A percentile compares a stretch with the other conserved stretches of the same genome.
Conservation (phyloP, 2,797 vertebrate species). For the Peromyscus attwateri region DNA sequence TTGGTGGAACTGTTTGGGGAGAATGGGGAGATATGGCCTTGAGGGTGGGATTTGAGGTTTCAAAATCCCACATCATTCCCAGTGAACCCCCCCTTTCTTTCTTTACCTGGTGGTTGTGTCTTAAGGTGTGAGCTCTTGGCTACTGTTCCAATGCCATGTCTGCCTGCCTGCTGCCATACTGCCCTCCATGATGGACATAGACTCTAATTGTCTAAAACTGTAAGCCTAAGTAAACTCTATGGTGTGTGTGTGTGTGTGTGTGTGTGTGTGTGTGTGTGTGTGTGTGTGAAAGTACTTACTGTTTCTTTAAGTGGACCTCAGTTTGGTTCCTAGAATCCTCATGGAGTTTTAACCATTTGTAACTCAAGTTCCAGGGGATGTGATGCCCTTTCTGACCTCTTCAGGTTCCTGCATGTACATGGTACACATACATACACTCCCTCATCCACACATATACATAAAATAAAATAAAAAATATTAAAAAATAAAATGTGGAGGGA, state of each 20-base stretch:
- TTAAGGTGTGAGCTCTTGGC: background rate
- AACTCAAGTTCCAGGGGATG: background rate
- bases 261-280: background rate
- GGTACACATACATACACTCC: background rate
- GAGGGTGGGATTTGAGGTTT: background rate
- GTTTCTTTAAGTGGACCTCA: background rate
- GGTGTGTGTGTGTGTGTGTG: background rate
- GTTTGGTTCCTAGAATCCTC: background rate
- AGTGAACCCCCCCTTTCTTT: background rate
- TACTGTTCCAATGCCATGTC: background rate
- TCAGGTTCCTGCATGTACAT: background rate
- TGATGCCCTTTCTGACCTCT: background rate
- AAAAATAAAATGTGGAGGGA: background rate
- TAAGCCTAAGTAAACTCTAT: background rate
- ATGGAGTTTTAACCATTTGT: background rate
- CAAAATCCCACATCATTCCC: background rate
- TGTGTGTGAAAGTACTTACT: background rate
- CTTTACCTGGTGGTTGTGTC: background rate
- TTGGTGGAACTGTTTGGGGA: background rate
- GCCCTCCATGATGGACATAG: background rate
- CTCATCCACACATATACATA: background rate
- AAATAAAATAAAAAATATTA: background rate
- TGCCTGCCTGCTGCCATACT: background rate
- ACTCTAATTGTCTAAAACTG: background rate
- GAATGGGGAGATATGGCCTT: background rate